Base-by-base conservation (phyloP, 2,888 invertebrate genomes). In the Acanthoscelides obtectus region DNA sequence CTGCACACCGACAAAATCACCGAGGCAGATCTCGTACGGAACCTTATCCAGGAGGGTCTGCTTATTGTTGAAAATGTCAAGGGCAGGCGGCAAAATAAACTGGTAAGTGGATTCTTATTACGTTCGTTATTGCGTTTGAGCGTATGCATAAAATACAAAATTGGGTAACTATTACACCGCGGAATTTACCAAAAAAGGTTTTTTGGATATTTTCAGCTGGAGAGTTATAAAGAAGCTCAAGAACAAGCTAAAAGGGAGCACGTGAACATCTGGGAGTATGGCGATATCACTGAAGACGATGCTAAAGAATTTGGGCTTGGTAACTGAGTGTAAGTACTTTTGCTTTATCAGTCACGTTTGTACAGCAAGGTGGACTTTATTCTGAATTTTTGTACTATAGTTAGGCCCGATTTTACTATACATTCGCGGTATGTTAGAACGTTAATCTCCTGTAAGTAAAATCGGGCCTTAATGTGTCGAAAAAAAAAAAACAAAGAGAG, bases 231-330 rank as follows among this genome's bases (percentile, higher is more conserved):
- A 82, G 90, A 90, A 72, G 96, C 97, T 67, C 95, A 98, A 85
- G 93, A 94, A 76, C 89, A 90, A 77, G 98, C 98, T 22, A 94
- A 94, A 87, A 91, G 91, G 81, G 90, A 92, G 79, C 96, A 96
- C 84, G 89, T 92, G 80, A 95, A 94, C 86, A 93, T 99, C 81
- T 99, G 99, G 99, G 93, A 94, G 83, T 99, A 99, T 84, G 99
- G 99, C n/a, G 99, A 99, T 86, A 96, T 99, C 86, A 95, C 94
- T 74, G 96, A 95, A 76, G 97, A 96, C 81, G 97, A 97, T 84
- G 95, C 94, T 68, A 89, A 89, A 80, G 92, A 92, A 82, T 92
- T 92, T 84, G 92, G 92, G 67, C 81, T 86, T 79, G 83, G 82
- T 21, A 80, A 80, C 73, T 81, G 79, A 78, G 74, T 75, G 79